Evolutionary conservation across 2,113 vertebrate genomes (phyloP).

Genomic region (Benitochromis conjunctus): DNA sequence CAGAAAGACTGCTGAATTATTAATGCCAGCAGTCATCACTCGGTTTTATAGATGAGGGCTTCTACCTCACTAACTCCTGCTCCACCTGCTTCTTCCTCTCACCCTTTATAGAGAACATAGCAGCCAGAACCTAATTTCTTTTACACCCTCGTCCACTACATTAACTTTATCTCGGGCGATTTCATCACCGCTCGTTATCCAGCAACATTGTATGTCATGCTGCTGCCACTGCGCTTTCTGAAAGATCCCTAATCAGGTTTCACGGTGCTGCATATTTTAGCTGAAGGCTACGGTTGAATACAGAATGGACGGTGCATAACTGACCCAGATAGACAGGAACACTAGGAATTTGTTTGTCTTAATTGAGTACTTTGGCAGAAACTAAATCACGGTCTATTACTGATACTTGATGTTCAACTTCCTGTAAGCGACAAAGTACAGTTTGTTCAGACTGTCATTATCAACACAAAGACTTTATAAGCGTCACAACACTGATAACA

Average conservation of each 20-base stretch:
- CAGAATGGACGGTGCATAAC: not conserved
- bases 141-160: not conserved
- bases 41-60: conserved; percentile 44
- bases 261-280: not conserved
- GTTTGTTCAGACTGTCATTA: not conserved
- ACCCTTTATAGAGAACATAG: not conserved
- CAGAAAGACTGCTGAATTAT: conserved; percentile 62
- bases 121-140: not conserved
- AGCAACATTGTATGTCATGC: not conserved
- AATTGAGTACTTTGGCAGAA: not conserved
- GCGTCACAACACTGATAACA: not conserved
- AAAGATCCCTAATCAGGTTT: not conserved
- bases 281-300: not conserved
- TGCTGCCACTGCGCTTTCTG: not conserved
- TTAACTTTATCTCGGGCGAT: not conserved
- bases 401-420: not conserved
- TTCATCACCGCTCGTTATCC: not conserved
- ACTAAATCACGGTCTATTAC: not conserved
- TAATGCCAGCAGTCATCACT: conserved; percentile 40
- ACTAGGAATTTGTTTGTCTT: not conserved
- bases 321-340: not conserved
- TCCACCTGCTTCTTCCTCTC: conserved; percentile 14
- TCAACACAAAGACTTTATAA: not conserved
- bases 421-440: not conserved
- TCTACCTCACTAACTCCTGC: conserved; percentile 29